Evolutionary conservation across 1,140 invertebrate genomes (phyloP), one percentile per base, ranked within the genome.

Genomic region (Cataglyphis hispanica): DNA sequence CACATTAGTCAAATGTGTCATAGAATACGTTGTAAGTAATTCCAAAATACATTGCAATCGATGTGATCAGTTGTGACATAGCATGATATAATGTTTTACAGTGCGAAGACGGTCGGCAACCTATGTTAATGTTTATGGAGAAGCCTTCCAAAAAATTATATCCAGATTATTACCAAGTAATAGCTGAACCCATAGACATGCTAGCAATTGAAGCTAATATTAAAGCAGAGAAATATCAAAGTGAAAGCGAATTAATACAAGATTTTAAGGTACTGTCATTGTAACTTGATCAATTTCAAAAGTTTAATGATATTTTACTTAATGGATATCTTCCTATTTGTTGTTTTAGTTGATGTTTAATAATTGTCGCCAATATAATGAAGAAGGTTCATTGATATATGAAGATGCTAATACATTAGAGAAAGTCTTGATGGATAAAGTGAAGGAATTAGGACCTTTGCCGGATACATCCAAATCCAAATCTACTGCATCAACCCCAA

Each of bases 321-420:
- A 72, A 72, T 13, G 13, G 37, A 53, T 31, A 19, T 37, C 22
- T 53, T 60, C 1, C 50, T 46, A 11, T 96, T 92, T 1, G 10
- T 43, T 13, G 4, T 97, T 97, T 89, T 95, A 97, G 85, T 95
- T 98, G 19, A 99, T 99, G 98, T 99, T 99, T 94, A 97, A 97
- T 70, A 99, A 99, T 95, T 99, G 99, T 92, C 97, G 98, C 0
- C 97, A 98, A 90, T 99, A 99, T 93, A 99, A 99, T 94, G 99
- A 99, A 95, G 98, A 99, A 95, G 97, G 98, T 37, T 99, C 98
- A 0, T 97, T 97, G 90, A 99, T 99, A 90, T 99, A 99, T 91
- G 98, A 99, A 91, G 99, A 99, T 95, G 98, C 99, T 1, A 98
- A 97, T 92, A 96, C 97, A 40, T 94, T 99, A 34, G 98, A 99